phyloP scores from a whole-genome alignment of 1,140 invertebrate species.

The Neodiprion fabricii region DNA sequence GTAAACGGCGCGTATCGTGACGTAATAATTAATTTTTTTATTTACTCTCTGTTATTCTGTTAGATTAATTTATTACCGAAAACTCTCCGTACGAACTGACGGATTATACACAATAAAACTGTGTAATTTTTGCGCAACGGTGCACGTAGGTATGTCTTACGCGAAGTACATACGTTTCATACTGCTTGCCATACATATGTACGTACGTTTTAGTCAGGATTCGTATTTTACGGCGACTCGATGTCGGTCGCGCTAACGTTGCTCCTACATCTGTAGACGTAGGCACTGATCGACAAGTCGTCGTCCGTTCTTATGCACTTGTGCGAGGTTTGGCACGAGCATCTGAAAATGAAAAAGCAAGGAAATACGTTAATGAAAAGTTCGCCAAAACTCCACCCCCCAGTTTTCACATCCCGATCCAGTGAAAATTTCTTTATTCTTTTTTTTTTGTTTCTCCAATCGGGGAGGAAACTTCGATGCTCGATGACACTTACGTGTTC shows the following conservation, averaged over 20 bases:
- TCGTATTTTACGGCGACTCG: constrained; percentile 36
- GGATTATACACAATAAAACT: too few relatives aligned
- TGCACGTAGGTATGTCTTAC: too few relatives aligned
- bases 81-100: too few relatives aligned
- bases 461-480: neutral
- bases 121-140: too few relatives aligned
- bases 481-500: constrained; percentile 67
- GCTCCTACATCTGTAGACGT: constrained; percentile 65
- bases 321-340: constrained; percentile 59
- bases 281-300: constrained; percentile 66
- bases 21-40: too few relatives aligned
- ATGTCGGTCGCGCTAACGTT: constrained; percentile 48
- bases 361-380: constrained; percentile 19
- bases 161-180: too few relatives aligned
- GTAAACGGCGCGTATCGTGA: too few relatives aligned
- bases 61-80: too few relatives aligned
- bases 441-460: neutral
- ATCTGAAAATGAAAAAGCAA: constrained; percentile 57
- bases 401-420: neutral
- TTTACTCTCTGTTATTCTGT: too few relatives aligned
- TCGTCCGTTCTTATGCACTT: constrained; percentile 65
- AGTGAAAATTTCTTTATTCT: neutral
- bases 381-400: neutral
- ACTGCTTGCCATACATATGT: too few relatives aligned
- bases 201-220: constrained; percentile 28